phyloP scores from a whole-genome alignment of 1,140 invertebrate genomes.

The Pseudomyrmex flavicornis region DNA sequence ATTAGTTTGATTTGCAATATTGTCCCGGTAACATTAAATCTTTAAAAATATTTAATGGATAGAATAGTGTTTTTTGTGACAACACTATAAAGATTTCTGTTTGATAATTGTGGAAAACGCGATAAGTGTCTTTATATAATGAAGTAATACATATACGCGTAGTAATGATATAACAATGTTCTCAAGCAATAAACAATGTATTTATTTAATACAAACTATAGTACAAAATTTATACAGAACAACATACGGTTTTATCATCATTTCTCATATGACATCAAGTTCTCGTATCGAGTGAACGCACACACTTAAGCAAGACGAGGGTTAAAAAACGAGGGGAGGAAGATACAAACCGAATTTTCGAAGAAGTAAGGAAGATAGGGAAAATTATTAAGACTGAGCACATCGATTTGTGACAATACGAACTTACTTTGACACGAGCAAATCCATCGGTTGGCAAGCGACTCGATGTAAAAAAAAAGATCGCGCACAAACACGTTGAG shows the following conservation, averaged over 20 bases:
- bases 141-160: constrained; percentile 1
- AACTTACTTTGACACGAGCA: constrained; percentile 79
- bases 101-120: no score
- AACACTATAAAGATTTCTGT: no score
- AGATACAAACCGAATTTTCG: constrained; percentile 29
- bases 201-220: constrained; percentile 86
- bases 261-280: constrained; percentile 78
- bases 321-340: constrained; percentile 65
- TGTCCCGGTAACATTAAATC: not conserved
- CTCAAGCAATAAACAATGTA: constrained; percentile 85
- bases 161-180: not conserved
- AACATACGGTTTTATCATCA: constrained; percentile 79
- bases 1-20: not conserved
- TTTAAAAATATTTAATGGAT: constrained; percentile 9
- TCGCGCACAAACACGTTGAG: constrained; percentile 53
- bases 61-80: not conserved
- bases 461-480: constrained; percentile 74
- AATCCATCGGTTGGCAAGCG: constrained; percentile 77
- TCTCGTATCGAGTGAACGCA: constrained; percentile 79
- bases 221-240: constrained; percentile 86
- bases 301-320: constrained; percentile 76
- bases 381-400: constrained; percentile 78
- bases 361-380: constrained; percentile 8
- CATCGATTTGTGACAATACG: constrained; percentile 79
- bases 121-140: no score